Evolutionary conservation across 2,113 vertebrate genomes (phyloP).

Genomic region (Peucedramus taeniatus): DNA sequence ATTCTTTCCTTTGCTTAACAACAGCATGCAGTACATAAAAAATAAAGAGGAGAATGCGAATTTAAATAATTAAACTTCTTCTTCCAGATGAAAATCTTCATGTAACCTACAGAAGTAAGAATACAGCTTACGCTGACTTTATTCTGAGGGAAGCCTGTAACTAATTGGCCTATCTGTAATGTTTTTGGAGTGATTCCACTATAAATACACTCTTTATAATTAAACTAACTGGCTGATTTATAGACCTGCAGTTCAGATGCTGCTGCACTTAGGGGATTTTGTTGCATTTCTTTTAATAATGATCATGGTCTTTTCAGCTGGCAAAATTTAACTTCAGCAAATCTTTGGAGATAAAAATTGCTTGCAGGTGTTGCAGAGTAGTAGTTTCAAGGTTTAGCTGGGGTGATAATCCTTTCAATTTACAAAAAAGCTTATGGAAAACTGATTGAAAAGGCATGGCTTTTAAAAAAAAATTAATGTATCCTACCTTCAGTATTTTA

Average conservation of each 20-base stretch:
- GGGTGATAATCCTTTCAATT: neutral
- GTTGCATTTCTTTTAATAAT: neutral
- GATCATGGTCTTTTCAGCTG: neutral
- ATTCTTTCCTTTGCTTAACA: conserved; percentile 20
- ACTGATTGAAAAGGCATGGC: neutral
- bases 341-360: neutral
- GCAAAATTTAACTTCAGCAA: neutral
- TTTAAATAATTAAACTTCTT: neutral
- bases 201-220: conserved; percentile 51
- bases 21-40: neutral
- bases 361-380: neutral
- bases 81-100: conserved; percentile 31
- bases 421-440: neutral
- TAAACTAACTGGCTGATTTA: conserved; percentile 31
- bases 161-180: conserved; percentile 28
- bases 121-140: neutral
- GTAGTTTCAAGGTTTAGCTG: neutral
- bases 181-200: conserved; percentile 38
- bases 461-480: neutral
- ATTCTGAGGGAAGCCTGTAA: neutral
- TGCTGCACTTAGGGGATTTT: neutral
- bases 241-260: neutral
- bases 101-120: neutral
- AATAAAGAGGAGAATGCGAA: neutral
- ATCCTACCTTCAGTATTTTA: neutral